Base-by-base conservation (phyloP, 2,888 invertebrate species). In the Tupiocoris notatus region DNA sequence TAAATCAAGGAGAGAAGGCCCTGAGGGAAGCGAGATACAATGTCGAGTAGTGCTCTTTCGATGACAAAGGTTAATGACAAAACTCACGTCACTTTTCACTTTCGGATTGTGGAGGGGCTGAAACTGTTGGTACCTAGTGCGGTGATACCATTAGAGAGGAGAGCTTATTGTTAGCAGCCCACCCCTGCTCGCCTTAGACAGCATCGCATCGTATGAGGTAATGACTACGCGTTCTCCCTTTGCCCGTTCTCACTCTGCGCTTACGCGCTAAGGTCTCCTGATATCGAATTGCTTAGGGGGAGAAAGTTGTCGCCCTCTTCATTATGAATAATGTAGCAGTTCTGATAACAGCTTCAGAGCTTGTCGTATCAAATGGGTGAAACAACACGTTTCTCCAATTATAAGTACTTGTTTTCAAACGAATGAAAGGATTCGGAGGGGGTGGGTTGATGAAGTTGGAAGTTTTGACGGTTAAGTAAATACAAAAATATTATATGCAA, bases 31-130 rank as follows among this genome's bases (percentile, higher is more conserved):
- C 3, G 3, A 39, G 39, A 12, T 12, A 7, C 39, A 39, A 7
- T 39, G 39, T 39, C 6, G 39, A 39, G 39, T 39, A 3, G 2
- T 6, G 39, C 24, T 65, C 39, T 65, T 1, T 16, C 39, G 65
- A 65, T 25, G 39, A 65, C 22, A 65, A 25, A 16, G 65, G 65
- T 65, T 65, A 25, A 65, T 65, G 23, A n/a, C 65, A 25, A 25
- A 24, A 65, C 65, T 65, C 67, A 9, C 57, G 22, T 56, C 12
- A 57, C 57, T 54, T 39, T 39, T 39, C 39, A 7, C 39, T 39
- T 39, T 39, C 39, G 39, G 3, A 12, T 39, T 7, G 12, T 3
- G 3, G 39, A 39, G 12, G 39, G 39, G 39, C 67, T 56, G 56
- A 39, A 22, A 21, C 54, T 57, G 67, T 56, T 65, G 1, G 67